Evolutionary conservation across 2,888 invertebrate genomes (phyloP).

Genomic region (Phyto melanocephala): DNA sequence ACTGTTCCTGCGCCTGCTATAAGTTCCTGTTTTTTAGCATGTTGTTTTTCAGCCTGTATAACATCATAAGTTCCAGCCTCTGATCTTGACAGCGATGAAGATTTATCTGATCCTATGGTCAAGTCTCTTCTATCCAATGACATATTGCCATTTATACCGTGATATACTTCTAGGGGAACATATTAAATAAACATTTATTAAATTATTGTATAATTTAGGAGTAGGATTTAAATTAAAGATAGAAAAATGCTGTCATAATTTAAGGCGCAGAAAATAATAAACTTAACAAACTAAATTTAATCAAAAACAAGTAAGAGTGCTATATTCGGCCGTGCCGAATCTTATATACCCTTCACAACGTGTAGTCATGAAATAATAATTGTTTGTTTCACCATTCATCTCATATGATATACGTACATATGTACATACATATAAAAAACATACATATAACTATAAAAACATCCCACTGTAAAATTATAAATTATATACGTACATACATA

Average conservation of each 20-base stretch:
- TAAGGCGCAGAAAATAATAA: neutral
- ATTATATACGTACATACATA: no score
- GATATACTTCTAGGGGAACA: slow-evolving; percentile 73
- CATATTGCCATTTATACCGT: slow-evolving; percentile 79
- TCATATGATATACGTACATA: no score
- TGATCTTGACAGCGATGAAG: slow-evolving; percentile 77
- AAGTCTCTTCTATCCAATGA: slow-evolving; percentile 78
- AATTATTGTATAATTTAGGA: neutral
- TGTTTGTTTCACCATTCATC: no score
- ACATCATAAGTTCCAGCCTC: slow-evolving; percentile 79
- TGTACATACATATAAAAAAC: no score
- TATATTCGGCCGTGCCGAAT: no score
- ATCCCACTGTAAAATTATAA: no score
- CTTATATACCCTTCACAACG: no score
- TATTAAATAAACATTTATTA: neutral
- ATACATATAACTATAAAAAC: no score
- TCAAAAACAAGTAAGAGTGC: no score
- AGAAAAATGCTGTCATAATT: neutral
- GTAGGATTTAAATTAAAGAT: neutral
- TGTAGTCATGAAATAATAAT: no score
- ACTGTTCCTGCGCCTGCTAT: slow-evolving; percentile 70
- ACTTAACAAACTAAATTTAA: no score
- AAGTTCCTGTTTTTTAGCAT: slow-evolving; percentile 74
- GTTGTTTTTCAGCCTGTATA: slow-evolving; percentile 77
- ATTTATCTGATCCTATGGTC: slow-evolving; percentile 78